phyloP scores from a whole-genome alignment of 2,888 invertebrate species.

The Pseudococcus jackbeardsleyi region DNA sequence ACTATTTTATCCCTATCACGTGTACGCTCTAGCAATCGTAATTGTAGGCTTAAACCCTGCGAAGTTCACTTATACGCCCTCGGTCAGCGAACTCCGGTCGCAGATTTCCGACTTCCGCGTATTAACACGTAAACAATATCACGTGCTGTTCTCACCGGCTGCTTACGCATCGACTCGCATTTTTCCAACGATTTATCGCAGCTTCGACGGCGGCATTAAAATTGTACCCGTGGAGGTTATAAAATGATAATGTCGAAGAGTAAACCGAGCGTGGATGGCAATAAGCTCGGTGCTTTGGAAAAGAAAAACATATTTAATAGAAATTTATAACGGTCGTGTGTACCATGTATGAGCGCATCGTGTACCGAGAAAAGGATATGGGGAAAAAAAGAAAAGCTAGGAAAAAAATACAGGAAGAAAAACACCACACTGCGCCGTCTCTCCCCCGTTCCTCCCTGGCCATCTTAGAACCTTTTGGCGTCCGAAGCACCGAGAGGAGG shows the following conservation, averaged over 20 bases:
- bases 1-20: background rate
- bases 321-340: slow-evolving; percentile 41
- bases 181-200: background rate
- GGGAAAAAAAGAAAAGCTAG: background rate
- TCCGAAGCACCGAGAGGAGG: background rate
- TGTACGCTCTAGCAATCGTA: background rate
- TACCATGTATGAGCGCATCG: background rate
- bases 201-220: background rate
- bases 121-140: background rate
- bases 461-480: background rate
- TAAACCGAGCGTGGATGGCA: slow-evolving; percentile 39
- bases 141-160: background rate
- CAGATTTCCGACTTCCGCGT: background rate
- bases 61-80: background rate
- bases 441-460: background rate
- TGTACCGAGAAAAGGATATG: background rate
- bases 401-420: background rate
- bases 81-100: background rate
- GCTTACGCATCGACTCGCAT: background rate
- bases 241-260: slow-evolving; percentile 45
- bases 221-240: slow-evolving; percentile 22
- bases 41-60: background rate
- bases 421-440: background rate
- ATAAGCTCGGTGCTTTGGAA: slow-evolving; percentile 35
- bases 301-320: slow-evolving; percentile 42